A percentile compares a stretch with the other conserved stretches of the same genome.
Conservation (phyloP, 2,113 vertebrate genomes). For the Phainopepla nitens region DNA sequence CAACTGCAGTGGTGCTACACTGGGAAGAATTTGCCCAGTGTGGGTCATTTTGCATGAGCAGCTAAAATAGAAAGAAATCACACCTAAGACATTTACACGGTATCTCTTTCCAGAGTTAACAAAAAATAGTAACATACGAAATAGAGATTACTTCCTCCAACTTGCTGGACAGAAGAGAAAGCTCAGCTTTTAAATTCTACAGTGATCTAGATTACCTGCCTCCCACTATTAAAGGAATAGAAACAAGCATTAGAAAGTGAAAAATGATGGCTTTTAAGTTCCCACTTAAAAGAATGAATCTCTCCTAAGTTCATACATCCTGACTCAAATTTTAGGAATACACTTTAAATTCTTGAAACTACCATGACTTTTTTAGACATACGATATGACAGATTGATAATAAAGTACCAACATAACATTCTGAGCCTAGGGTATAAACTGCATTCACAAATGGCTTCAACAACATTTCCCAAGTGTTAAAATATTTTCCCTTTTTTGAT, state of each 20-base stretch:
- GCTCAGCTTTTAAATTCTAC: not conserved
- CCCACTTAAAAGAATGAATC: not conserved
- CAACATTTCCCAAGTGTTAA: not conserved
- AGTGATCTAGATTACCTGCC: not conserved
- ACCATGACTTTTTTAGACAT: not conserved
- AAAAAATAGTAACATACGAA: not conserved
- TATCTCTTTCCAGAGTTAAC: not conserved
- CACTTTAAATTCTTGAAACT: not conserved
- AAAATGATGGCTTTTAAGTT: not conserved
- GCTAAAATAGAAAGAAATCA: not conserved
- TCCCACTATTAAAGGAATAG: not conserved
- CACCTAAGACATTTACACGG: rapidly evolving
- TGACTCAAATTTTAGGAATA: not conserved
- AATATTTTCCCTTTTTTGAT: not conserved
- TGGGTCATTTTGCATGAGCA: not conserved
- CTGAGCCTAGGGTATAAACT: not conserved
- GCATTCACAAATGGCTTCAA: not conserved
- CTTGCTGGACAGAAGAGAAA: not conserved
- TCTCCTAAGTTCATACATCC: not conserved
- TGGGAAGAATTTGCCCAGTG: rapidly evolving
- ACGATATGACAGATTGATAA: not conserved
- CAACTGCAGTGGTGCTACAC: rapidly evolving
- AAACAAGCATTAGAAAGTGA: not conserved
- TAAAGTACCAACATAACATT: not conserved
- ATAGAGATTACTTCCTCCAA: not conserved